Base-by-base conservation (phyloP, 64 coral and sea anemone species). In the Actinia tenebrosa region DNA sequence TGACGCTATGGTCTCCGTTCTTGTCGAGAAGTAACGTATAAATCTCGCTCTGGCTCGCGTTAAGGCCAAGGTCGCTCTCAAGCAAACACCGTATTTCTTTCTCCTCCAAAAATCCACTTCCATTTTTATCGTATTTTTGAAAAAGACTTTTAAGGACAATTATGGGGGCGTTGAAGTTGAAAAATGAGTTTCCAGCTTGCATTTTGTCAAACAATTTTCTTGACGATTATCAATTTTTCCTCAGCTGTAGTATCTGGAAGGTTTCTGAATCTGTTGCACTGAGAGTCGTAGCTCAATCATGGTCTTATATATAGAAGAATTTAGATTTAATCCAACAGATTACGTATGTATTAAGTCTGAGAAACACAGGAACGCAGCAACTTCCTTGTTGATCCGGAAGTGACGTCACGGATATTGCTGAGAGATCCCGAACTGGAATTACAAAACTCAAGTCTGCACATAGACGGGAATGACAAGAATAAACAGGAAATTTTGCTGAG, bases 141-240 rank as follows among this genome's bases (percentile, higher is more conserved):
- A 98, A 98, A 17, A 98, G 27, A 60, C 95, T 98, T 14, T 79
- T 89, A 25, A 98, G 79, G 7, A 86, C 95, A 10, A 98, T 23
- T 77, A 60, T 83, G 13, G 95, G 95, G 0, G 84, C 78, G 20
- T 98, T 83, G 55, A 85, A 79, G 77, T 79, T 72, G 26, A 98
- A 94, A 45, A 84, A 98, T 19, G 89, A 56, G 2, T 86, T 84
- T 13, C 89, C 93, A 50, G 93, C 93, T 59, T 95, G 93, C 93
- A 95, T 95, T 42, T 43, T 75, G 83, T 78, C 80, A 3, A 85
- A 85, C 14, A 27, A 53, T 14, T 84, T 60, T 62, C 44, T 85
- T 81, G 45, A 7, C 15, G 7, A 75, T 15, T 14, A 3, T 75
- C 3, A 10, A n/a, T 26, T 14, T 27, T 75, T 75, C 26, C 69